Evolutionary conservation across 1,140 invertebrate species (phyloP).

Genomic region (Cyclargus thomasi): DNA sequence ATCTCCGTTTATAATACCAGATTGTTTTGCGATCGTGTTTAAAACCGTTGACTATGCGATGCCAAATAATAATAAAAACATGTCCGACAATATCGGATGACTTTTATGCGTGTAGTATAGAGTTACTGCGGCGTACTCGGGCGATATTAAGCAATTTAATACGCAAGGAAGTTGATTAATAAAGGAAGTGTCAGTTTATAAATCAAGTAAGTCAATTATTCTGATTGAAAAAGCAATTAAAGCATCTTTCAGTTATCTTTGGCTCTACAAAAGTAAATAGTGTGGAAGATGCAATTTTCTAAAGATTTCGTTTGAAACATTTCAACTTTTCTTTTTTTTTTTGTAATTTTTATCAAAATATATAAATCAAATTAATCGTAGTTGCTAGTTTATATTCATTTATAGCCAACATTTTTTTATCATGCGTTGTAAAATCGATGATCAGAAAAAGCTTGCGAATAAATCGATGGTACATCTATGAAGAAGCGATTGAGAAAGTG

Average conservation of each 20-base stretch:
- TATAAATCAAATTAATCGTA: no score
- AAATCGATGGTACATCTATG: no score
- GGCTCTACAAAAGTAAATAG: background rate
- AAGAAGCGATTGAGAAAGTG: no score
- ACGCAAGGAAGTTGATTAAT: constrained; percentile 30
- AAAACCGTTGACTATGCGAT: background rate
- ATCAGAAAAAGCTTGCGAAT: no score
- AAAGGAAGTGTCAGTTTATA: constrained; percentile 34
- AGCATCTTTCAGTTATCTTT: background rate
- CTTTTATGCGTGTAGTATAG: constrained; percentile 48
- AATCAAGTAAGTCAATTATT: constrained; percentile 17
- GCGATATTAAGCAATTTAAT: constrained; percentile 53
- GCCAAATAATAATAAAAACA: constrained; percentile 10
- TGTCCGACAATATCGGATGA: constrained; percentile 45
- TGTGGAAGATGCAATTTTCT: background rate
- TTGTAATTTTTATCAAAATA: no score
- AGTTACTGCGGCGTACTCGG: constrained; percentile 47
- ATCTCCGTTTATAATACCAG: background rate
- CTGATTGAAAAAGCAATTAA: background rate
- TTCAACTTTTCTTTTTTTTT: no score
- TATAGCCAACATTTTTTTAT: no score
- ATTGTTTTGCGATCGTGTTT: background rate
- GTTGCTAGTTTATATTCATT: no score
- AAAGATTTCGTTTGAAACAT: no score
- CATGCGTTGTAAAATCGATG: no score